phyloP scores from a whole-genome alignment of 2,888 invertebrate genomes.

The Amorpha juglandis region DNA sequence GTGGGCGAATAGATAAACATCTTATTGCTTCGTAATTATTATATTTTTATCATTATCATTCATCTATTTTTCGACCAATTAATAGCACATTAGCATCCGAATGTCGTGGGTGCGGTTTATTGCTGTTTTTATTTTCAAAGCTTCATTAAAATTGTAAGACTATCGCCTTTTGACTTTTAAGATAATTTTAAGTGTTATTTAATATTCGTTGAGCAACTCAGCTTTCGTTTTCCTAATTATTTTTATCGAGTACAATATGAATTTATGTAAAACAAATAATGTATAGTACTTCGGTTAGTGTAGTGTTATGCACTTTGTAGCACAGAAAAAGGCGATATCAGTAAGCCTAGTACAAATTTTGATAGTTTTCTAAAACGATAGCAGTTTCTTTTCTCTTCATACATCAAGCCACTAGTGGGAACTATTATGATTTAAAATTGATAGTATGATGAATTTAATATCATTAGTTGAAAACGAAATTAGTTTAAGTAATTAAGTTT shows the following conservation, averaged over 20 bases:
- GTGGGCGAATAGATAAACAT: slow-evolving; percentile 10
- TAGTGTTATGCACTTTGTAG: no score
- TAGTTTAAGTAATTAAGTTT: no score
- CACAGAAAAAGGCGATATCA: no score
- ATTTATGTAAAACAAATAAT: background rate
- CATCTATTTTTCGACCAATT: slow-evolving; percentile 8
- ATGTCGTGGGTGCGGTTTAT: slow-evolving; percentile 12
- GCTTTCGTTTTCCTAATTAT: background rate
- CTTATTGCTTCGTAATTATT: background rate
- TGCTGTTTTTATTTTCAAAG: slow-evolving; percentile 1
- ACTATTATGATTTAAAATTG: no score
- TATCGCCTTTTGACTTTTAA: background rate
- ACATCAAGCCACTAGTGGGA: no score
- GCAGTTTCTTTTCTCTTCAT: no score
- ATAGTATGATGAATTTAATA: no score
- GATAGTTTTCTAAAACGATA: no score
- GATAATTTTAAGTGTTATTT: background rate
- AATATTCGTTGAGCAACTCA: background rate
- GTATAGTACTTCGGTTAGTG: no score
- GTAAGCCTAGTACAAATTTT: no score
- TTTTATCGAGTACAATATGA: background rate
- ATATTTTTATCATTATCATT: background rate
- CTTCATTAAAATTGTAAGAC: background rate
- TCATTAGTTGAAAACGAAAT: no score
- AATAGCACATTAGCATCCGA: slow-evolving; percentile 7